Percentiles rank a stretch among this genome's conserved stretches.
Evolutionary conservation across 1,140 invertebrate genomes (phyloP).

Genomic region (Hyles vespertilio): DNA sequence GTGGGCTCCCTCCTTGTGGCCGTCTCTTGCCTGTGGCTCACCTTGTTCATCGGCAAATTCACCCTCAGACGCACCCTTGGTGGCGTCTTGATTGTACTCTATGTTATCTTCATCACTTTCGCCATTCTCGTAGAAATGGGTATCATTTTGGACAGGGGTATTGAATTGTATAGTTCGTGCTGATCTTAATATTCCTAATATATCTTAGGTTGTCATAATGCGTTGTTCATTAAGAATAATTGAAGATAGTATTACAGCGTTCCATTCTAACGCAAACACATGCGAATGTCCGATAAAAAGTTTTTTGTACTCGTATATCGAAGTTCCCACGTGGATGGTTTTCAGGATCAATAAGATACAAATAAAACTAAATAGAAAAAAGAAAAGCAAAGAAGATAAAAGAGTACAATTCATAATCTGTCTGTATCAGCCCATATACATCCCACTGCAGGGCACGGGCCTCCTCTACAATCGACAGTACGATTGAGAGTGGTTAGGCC

Average conservation of each 20-base stretch:
- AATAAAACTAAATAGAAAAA: too few species aligned
- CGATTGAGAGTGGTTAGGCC: too few species aligned
- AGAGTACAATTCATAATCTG: too few species aligned
- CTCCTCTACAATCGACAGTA: too few species aligned
- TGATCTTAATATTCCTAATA: not conserved
- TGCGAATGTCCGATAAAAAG: not conserved
- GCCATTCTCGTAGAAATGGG: slow-evolving; percentile 69
- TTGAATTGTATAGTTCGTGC: not conserved
- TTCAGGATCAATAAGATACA: too few species aligned
- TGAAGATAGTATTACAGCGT: not conserved
- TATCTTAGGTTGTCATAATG: not conserved
- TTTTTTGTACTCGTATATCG: not conserved
- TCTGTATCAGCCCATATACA: too few species aligned
- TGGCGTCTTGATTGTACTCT: slow-evolving; percentile 76
- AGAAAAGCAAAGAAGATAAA: too few species aligned
- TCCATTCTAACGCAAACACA: not conserved
- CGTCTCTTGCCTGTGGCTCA: slow-evolving; percentile 76
- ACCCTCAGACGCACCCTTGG: slow-evolving; percentile 78
- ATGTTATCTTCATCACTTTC: slow-evolving; percentile 79
- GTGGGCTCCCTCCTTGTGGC: slow-evolving; percentile 79
- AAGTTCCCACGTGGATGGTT: not conserved
- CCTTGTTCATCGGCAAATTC: slow-evolving; percentile 77
- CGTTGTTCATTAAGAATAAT: not conserved
- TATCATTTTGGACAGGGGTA: slow-evolving; percentile 41
- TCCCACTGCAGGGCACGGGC: too few species aligned